Conservation (phyloP, 2,888 invertebrate species). For the Melanchra persicariae region DNA sequence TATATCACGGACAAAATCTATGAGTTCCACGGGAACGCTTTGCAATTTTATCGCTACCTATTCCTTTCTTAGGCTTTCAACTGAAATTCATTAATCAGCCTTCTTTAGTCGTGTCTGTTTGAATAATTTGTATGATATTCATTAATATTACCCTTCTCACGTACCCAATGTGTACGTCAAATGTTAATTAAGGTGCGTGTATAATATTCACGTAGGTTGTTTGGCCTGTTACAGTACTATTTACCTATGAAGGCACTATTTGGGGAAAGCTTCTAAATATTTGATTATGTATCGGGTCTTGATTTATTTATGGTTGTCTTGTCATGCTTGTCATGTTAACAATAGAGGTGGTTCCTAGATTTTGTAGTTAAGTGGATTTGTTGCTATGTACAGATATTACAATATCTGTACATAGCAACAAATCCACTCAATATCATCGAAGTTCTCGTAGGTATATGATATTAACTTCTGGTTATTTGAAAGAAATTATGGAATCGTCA, state of each 20-base stretch:
- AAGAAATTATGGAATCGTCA: too few species aligned
- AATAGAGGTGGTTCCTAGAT: slow-evolving; percentile 7
- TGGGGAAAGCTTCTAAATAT: slow-evolving; percentile 48
- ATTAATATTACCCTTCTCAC: slow-evolving; percentile 68
- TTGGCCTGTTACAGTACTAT: slow-evolving; percentile 35
- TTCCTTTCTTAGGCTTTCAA: slow-evolving; percentile 25
- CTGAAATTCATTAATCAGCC: slow-evolving; percentile 57
- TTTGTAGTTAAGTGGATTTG: slow-evolving; percentile 19
- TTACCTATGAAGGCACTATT: slow-evolving; percentile 43
- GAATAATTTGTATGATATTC: slow-evolving; percentile 62
- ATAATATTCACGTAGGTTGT: slow-evolving; percentile 62
- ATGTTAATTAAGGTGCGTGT: slow-evolving; percentile 65
- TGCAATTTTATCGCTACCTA: slow-evolving; percentile 4
- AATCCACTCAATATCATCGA: slow-evolving; percentile 20
- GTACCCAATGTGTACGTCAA: slow-evolving; percentile 59
- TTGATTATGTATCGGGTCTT: slow-evolving; percentile 47
- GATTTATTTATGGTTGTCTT: slow-evolving; percentile 48
- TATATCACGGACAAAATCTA: neutral
- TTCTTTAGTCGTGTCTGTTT: slow-evolving; percentile 48
- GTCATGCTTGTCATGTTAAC: slow-evolving; percentile 27
- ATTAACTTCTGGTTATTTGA: too few species aligned
- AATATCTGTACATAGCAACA: neutral
- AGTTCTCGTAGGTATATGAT: too few species aligned
- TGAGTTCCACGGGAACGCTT: neutral
- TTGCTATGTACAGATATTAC: slow-evolving; percentile 1